Evolutionary conservation across 2,113 vertebrate genomes (phyloP), one percentile per base, ranked within the genome.

Genomic region (Elephantulus edwardii): DNA sequence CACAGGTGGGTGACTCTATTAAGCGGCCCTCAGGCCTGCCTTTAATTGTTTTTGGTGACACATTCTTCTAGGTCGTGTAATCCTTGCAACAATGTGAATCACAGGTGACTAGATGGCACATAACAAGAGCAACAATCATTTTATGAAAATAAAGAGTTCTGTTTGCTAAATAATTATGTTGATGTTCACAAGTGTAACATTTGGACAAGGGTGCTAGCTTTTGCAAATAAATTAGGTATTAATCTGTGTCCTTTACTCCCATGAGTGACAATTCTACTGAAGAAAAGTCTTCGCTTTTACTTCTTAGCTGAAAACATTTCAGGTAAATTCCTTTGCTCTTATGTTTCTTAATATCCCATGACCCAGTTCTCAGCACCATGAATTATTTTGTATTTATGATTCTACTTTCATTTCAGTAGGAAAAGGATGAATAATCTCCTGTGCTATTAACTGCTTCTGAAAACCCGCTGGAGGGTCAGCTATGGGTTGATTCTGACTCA

Each of bases 61-160:
- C n/a, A n/a, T n/a, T n/a, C n/a, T n/a, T n/a, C n/a, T n/a, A n/a
- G n/a, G n/a, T n/a, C n/a, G n/a, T n/a, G n/a, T n/a, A n/a, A n/a
- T n/a, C n/a, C n/a, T n/a, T n/a, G n/a, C n/a, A n/a, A n/a, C n/a
- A n/a, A n/a, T n/a, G n/a, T n/a, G n/a, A n/a, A n/a, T n/a, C n/a
- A n/a, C n/a, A n/a, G n/a, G n/a, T n/a, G n/a, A n/a, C n/a, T n/a
- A n/a, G n/a, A n/a, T n/a, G n/a, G n/a, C n/a, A n/a, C n/a, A n/a
- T n/a, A n/a, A n/a, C n/a, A n/a, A n/a, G n/a, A n/a, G n/a, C n/a
- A n/a, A n/a, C n/a, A 71, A 54, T 74, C 35, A 17, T 70, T 88
- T 46, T 76, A 48, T 60, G 62, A 87, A 91, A 89, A 95, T 80
- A 91, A 48, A 56, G 48, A 93, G 66, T 58, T 54, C 40, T 91